Evolutionary conservation across 2,113 vertebrate genomes (phyloP).

Genomic region (Ptyas mucosa): DNA sequence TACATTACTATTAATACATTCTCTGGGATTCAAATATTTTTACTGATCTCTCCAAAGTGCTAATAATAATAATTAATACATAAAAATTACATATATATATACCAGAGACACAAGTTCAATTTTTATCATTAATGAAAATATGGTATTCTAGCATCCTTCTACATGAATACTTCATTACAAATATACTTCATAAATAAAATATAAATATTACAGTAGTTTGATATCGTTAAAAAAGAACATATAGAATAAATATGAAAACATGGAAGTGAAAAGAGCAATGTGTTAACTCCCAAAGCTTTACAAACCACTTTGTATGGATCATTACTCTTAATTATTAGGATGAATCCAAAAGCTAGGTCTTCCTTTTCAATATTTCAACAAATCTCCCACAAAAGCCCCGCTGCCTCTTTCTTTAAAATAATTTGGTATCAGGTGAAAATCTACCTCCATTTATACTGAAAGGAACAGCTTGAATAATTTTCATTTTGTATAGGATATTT

Average conservation of each 20-base stretch:
- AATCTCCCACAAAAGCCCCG: neutral
- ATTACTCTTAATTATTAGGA: neutral
- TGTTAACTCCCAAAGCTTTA: neutral
- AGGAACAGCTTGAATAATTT: neutral
- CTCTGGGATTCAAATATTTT: neutral
- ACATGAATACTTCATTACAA: neutral
- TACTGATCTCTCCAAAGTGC: neutral
- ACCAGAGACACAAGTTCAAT: neutral
- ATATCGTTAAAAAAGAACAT: fast-evolving
- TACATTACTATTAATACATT: neutral
- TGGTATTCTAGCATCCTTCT: neutral
- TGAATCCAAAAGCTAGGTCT: neutral
- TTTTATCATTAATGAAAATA: neutral
- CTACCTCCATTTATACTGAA: neutral
- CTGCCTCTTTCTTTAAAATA: neutral
- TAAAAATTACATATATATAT: neutral
- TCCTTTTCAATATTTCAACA: neutral
- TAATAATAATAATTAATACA: neutral
- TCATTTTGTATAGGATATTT: neutral
- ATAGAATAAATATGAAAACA: neutral
- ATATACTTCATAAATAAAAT: neutral
- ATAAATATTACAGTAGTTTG: neutral
- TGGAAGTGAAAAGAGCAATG: neutral
- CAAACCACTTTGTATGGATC: neutral
- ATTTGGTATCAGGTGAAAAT: neutral